A percentile compares a stretch with the other conserved stretches of the same genome.
phyloP scores from a whole-genome alignment of 2,888 invertebrate genomes.

The Lymantria monacha region DNA sequence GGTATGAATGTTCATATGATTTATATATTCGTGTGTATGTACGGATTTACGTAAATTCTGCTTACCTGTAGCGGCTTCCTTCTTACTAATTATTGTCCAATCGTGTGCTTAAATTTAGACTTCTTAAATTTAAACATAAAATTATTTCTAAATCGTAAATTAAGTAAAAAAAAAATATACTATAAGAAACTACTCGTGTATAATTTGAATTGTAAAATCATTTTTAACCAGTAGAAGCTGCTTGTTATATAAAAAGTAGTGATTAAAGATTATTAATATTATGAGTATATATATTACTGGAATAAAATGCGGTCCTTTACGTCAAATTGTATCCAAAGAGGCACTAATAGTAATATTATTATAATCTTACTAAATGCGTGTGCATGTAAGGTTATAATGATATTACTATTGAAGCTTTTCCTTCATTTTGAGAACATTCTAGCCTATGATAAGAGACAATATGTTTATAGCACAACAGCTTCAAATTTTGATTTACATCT shows the following conservation, averaged over 20 bases:
- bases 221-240: conserved; percentile 11
- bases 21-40: neutral
- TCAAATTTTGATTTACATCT: too few species aligned
- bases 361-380: too few species aligned
- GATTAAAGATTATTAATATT: neutral
- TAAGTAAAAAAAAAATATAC: neutral
- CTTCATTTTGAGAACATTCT: too few species aligned
- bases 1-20: neutral
- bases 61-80: neutral
- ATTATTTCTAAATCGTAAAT: conserved; percentile 2
- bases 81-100: neutral
- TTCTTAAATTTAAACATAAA: conserved; percentile 1
- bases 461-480: too few species aligned
- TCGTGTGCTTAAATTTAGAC: conserved; percentile 4
- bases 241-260: conserved; percentile 19
- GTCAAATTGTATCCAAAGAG: too few species aligned
- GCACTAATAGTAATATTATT: too few species aligned
- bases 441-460: too few species aligned
- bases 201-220: conserved; percentile 7
- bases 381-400: too few species aligned
- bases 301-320: too few species aligned
- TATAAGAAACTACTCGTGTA: neutral
- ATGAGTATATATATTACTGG: too few species aligned
- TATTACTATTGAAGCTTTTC: too few species aligned
- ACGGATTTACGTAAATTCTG: neutral